These are phyloP conservation scores for Cyanoramphus novaezelandiae DNA, from an alignment of 2,113 vertebrate genomes.

Conservation along the genomic window DNA sequence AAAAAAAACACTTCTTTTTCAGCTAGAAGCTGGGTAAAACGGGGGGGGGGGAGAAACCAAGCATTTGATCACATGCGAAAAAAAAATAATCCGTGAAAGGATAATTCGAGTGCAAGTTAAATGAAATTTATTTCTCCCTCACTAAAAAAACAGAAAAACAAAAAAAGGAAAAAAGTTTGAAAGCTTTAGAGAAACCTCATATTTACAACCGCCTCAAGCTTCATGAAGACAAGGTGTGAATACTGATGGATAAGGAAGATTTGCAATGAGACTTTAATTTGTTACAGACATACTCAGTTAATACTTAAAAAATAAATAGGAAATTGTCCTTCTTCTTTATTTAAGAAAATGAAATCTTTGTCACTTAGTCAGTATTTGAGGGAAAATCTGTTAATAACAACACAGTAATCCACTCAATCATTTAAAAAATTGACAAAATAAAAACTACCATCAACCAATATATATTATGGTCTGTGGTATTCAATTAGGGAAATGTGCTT, in stretches of 20 bases:
- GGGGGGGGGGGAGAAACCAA: background rate
- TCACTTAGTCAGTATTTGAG: background rate
- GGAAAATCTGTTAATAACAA: background rate
- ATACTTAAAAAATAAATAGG: background rate
- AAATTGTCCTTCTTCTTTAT: background rate
- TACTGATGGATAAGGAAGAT: background rate
- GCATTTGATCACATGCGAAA: background rate
- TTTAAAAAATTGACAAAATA: background rate
- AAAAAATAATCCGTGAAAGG: background rate
- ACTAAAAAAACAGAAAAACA: background rate
- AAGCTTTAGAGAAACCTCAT: background rate
- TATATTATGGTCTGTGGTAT: background rate
- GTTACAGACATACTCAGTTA: background rate
- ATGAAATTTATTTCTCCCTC: background rate
- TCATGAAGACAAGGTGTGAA: conserved; percentile 14
- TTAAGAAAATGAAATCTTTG: background rate
- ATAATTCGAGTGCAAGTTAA: conserved; percentile 1
- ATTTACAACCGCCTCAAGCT: conserved; percentile 13
- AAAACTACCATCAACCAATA: conserved; percentile 17
- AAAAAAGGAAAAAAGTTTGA: background rate
- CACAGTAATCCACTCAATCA: background rate
- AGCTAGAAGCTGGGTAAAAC: conserved; percentile 20
- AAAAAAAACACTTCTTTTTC: background rate
- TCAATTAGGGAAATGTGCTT: conserved; percentile 10
- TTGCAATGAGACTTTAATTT: background rate